Evolutionary conservation across 2,113 vertebrate genomes (phyloP).

Genomic region (Oceanodroma tethys): DNA sequence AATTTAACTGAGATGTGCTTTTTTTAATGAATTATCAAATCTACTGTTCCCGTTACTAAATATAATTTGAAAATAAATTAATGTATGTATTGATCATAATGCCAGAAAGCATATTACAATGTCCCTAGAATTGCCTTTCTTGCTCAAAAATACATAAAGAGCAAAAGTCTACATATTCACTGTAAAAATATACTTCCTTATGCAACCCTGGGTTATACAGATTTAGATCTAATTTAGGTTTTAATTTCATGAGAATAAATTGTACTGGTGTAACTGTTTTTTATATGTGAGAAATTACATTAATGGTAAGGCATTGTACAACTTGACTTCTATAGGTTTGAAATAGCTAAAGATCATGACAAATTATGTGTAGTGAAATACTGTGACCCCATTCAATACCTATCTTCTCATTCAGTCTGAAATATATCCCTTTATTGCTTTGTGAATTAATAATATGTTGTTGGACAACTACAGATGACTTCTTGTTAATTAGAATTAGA

Average conservation of each 20-base stretch:
- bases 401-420: conserved; percentile 34
- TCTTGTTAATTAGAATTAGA: conserved; percentile 49
- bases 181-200: not conserved
- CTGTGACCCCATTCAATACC: conserved; percentile 25
- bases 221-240: not conserved
- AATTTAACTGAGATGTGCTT: not conserved
- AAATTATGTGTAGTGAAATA: conserved; percentile 10
- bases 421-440: conserved; percentile 41
- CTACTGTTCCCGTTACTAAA: not conserved
- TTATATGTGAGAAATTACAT: not conserved
- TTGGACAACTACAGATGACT: conserved; percentile 58
- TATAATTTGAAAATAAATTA: not conserved
- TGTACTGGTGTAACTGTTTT: not conserved
- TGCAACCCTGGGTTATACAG: not conserved
- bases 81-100: not conserved
- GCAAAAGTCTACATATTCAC: not conserved
- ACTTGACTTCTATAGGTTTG: not conserved
- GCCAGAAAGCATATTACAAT: not conserved
- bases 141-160: not conserved
- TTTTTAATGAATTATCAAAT: not conserved
- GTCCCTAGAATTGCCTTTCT: not conserved
- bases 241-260: not conserved
- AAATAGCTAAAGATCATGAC: conserved; percentile 33
- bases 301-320: not conserved
- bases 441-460: conserved; percentile 54